These are phyloP conservation scores for Forbesichthys papilliferus DNA, from an alignment of 2,113 vertebrate genomes.

Conservation along the genomic window DNA sequence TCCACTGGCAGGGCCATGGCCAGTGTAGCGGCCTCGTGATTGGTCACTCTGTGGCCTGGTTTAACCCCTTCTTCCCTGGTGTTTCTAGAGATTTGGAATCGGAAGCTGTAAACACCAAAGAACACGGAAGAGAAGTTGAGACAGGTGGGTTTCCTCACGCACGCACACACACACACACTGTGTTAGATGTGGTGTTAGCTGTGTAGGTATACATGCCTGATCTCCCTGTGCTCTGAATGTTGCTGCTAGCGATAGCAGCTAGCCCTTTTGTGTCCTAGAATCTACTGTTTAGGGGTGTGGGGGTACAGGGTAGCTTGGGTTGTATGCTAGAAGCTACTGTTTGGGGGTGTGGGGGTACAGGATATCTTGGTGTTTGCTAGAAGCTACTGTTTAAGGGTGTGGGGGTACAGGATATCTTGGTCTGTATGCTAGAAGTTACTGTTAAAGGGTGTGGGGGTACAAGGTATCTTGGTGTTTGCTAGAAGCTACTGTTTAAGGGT, in stretches of 20 bases:
- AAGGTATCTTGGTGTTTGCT: too few relatives aligned
- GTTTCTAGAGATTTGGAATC: constrained; percentile 90
- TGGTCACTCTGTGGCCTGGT: not conserved
- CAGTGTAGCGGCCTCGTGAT: not conserved
- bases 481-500: too few relatives aligned
- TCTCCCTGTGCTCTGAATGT: not conserved
- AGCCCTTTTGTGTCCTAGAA: not conserved
- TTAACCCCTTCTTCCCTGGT: not conserved
- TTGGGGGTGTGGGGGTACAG: constrained; percentile 30
- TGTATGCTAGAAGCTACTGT: not conserved
- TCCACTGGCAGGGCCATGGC: too few relatives aligned
- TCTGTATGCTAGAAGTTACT: too few relatives aligned
- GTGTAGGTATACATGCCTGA: not conserved
- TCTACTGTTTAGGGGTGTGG: constrained; percentile 25
- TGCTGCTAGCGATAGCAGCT: too few relatives aligned
- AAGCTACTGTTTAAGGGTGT: too few relatives aligned
- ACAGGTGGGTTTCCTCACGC: constrained; percentile 79
- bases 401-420: too few relatives aligned
- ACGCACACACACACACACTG: not conserved
- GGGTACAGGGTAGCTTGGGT: constrained; percentile 6
- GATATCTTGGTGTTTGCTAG: too few relatives aligned
- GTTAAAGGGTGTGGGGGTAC: too few relatives aligned
- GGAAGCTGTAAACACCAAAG: constrained; percentile 99
- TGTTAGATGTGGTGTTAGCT: not conserved
- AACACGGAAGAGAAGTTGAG: constrained; percentile 86